Conservation (phyloP, 2,113 vertebrate species). For the Daboia siamensis region DNA sequence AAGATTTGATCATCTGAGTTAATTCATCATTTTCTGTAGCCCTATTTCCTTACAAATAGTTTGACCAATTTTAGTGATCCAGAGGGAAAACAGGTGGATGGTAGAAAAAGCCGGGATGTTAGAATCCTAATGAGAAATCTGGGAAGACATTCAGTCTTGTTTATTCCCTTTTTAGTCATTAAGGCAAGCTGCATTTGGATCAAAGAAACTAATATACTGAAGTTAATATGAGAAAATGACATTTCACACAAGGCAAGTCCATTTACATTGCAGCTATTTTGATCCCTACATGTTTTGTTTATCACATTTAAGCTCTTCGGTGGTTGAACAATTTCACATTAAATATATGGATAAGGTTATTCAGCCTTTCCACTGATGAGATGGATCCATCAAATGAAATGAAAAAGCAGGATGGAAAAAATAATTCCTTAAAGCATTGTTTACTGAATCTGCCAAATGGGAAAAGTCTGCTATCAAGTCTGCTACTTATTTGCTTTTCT, state of each 20-base stretch:
- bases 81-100: slow-evolving; percentile 45
- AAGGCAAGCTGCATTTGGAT: not conserved
- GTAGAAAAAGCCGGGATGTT: slow-evolving; percentile 17
- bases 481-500: not conserved
- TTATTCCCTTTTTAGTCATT: slow-evolving; percentile 2
- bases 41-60: slow-evolving; percentile 41
- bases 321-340: not conserved
- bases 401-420: not conserved
- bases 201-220: not conserved
- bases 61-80: slow-evolving; percentile 45
- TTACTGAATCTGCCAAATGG: not conserved
- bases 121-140: slow-evolving; percentile 31
- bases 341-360: not conserved
- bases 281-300: slow-evolving; percentile 1
- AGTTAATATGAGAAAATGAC: not conserved
- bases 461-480: not conserved
- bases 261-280: slow-evolving; percentile 15
- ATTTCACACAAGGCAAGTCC: not conserved
- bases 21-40: slow-evolving; percentile 43
- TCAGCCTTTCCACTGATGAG: not conserved
- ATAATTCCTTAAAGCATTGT: not conserved
- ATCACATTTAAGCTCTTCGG: not conserved
- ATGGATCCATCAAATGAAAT: not conserved
- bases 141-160: not conserved
- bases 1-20: slow-evolving; percentile 58